Conservation (phyloP, 2,797 vertebrate genomes). For the Propithecus deckenii region DNA sequence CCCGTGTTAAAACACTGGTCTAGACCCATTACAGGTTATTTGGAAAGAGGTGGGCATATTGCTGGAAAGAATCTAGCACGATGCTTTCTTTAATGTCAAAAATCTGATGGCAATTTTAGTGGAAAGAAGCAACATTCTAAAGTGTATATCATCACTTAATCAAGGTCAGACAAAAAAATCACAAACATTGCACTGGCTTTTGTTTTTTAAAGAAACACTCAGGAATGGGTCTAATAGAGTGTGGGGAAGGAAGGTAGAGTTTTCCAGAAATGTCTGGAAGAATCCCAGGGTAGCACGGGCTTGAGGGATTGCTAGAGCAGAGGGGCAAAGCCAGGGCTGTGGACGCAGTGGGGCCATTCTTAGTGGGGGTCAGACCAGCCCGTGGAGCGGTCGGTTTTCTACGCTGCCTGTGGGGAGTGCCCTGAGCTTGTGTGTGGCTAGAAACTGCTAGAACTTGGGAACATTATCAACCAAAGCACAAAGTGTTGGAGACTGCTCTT, state of each 20-base stretch:
- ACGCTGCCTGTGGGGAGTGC: too few species aligned
- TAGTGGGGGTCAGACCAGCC: background rate
- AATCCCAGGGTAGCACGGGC: background rate
- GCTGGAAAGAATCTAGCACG: background rate
- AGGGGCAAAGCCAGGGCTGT: background rate
- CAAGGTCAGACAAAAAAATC: background rate
- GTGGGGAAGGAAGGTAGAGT: background rate
- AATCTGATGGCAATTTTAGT: background rate
- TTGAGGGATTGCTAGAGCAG: background rate
- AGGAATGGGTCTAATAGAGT: background rate
- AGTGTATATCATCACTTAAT: background rate
- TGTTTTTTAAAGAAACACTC: background rate
- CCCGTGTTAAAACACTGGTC: background rate
- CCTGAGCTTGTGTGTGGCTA: background rate
- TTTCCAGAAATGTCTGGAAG: background rate
- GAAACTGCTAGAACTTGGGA: background rate
- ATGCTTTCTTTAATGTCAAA: background rate
- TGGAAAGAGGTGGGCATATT: background rate
- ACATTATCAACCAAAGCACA: fast-evolving
- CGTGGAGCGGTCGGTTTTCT: background rate
- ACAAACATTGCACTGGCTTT: background rate
- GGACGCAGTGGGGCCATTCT: background rate
- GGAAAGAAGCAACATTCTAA: background rate
- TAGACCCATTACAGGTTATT: background rate
- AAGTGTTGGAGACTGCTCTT: background rate